Conservation (phyloP, 92 coral and sea anemone genomes). For the Epizoanthus scotinus region DNA sequence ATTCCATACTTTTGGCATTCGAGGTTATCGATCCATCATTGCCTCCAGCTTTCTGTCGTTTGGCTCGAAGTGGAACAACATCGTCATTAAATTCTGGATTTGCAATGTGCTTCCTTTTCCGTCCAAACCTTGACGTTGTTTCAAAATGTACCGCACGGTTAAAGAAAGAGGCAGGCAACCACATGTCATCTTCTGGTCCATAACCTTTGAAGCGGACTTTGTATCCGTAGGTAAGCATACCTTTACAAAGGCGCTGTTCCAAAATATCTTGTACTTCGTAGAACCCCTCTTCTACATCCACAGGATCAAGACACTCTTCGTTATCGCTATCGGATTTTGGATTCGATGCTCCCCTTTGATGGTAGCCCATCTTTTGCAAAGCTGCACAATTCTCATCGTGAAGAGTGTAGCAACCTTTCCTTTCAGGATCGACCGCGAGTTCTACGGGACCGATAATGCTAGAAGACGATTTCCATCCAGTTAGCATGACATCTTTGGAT, state of each 20-base stretch:
- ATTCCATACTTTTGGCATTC: neutral
- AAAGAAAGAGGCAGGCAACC: constrained; percentile 60
- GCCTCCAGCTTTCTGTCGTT: constrained; percentile 5
- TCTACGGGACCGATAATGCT: constrained; percentile 33
- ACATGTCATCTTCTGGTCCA: constrained; percentile 55
- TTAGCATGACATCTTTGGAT: constrained; percentile 44
- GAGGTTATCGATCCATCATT: neutral
- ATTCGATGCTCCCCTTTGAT: neutral
- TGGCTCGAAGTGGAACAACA: neutral
- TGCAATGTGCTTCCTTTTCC: constrained; percentile 45
- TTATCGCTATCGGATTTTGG: neutral
- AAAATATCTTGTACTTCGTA: constrained; percentile 53
- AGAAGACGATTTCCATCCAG: constrained; percentile 42
- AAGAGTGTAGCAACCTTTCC: constrained; percentile 4
- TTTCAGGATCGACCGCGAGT: constrained; percentile 32
- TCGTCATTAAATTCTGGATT: neutral
- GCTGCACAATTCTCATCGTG: neutral
- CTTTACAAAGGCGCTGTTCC: constrained; percentile 20
- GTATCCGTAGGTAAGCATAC: constrained; percentile 34
- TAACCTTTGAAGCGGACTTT: constrained; percentile 59
- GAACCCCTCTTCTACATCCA: constrained; percentile 48
- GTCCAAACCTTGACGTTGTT: constrained; percentile 4
- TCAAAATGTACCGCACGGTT: constrained; percentile 44
- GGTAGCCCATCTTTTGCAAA: neutral
- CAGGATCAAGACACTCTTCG: neutral